phyloP scores from a whole-genome alignment of 2,888 invertebrate genomes.

The Heliconius charithonia region DNA sequence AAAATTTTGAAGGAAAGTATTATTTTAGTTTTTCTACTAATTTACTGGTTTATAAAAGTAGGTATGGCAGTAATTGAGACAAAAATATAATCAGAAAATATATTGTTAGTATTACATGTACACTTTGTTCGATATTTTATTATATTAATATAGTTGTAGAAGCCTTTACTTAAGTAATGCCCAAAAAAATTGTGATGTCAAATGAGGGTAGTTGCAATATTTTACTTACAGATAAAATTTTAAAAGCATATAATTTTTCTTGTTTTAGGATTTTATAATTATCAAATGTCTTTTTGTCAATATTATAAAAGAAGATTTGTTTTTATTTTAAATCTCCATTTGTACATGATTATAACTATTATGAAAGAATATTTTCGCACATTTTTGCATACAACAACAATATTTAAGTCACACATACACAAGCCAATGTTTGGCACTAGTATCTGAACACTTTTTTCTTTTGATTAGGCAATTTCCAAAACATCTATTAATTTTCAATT shows the following conservation, averaged over 20 bases:
- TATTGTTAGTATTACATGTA: slow-evolving; percentile 6
- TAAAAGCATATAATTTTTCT: background rate
- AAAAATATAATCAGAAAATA: slow-evolving; percentile 24
- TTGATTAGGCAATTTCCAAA: slow-evolving; percentile 27
- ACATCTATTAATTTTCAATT: slow-evolving; percentile 8
- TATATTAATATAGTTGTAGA: slow-evolving; percentile 1
- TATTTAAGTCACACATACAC: slow-evolving; percentile 43
- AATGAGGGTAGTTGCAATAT: background rate
- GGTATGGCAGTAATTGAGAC: slow-evolving; percentile 7
- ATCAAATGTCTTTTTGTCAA: background rate
- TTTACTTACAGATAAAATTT: too few species aligned
- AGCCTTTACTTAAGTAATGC: background rate
- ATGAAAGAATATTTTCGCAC: background rate
- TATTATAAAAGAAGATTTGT: background rate
- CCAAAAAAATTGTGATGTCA: background rate
- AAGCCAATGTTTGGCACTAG: slow-evolving; percentile 73
- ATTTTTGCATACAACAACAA: slow-evolving; percentile 31
- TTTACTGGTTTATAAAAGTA: slow-evolving; percentile 9
- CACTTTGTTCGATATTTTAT: background rate
- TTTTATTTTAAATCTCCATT: background rate
- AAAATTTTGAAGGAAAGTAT: background rate
- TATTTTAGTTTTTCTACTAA: slow-evolving; percentile 6
- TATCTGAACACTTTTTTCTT: slow-evolving; percentile 65
- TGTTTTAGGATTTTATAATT: background rate
- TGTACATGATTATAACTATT: background rate